Percentiles rank a stretch among this genome's conserved stretches.
These are phyloP conservation scores for Ellobium chinense DNA, from an alignment of 2,888 invertebrate genomes.

Conservation along the genomic window DNA sequence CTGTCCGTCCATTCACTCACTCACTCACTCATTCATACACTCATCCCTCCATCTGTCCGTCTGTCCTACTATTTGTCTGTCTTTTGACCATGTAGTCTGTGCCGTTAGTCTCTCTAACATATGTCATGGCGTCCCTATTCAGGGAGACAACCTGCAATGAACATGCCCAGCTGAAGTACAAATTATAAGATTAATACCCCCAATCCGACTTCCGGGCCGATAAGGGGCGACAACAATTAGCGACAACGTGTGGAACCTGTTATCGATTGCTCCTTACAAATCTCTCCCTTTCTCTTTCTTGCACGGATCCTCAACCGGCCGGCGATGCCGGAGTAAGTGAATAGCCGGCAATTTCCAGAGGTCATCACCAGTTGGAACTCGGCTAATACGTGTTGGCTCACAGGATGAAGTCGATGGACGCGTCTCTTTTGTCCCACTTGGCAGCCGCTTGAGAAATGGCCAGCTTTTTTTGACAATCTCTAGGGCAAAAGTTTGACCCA, in stretches of 20 bases:
- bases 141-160: too few relatives aligned
- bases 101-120: too few relatives aligned
- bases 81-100: too few relatives aligned
- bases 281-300: neutral
- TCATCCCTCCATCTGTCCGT: slow-evolving; percentile 17
- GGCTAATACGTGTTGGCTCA: neutral
- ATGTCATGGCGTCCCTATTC: too few relatives aligned
- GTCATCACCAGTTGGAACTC: neutral
- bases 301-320: neutral
- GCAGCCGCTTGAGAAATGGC: too few relatives aligned
- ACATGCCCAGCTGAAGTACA: too few relatives aligned
- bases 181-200: too few relatives aligned
- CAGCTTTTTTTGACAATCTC: too few relatives aligned
- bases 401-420: neutral
- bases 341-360: neutral
- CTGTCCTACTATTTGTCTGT: slow-evolving; percentile 24
- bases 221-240: neutral
- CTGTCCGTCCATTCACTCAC: neutral
- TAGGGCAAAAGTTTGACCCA: too few relatives aligned
- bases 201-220: too few relatives aligned
- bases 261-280: neutral
- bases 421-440: too few relatives aligned
- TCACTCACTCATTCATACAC: too few relatives aligned
- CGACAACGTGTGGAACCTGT: neutral
- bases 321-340: neutral